Conservation (phyloP, 2,888 invertebrate species). For the Rhabditophanes sp. region DNA sequence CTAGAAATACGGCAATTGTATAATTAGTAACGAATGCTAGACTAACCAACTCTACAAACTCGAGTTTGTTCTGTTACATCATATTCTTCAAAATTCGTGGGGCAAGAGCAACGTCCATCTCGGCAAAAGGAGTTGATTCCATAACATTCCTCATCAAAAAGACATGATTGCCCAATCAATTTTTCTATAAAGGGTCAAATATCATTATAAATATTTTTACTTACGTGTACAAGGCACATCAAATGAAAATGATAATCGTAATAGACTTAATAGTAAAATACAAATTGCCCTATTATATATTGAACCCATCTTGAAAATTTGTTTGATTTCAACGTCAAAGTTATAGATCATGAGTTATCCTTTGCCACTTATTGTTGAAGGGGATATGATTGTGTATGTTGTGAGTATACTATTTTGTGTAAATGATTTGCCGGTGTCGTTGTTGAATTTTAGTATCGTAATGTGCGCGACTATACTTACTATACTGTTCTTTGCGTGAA, state of each 20-base stretch:
- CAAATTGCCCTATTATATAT: too few species aligned
- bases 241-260: constrained; percentile 12
- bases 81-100: constrained; percentile 41
- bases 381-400: too few species aligned
- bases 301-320: too few species aligned
- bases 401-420: too few species aligned
- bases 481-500: too few species aligned
- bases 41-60: constrained; percentile 38
- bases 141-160: constrained; percentile 43
- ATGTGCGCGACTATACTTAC: too few species aligned
- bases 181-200: constrained; percentile 26
- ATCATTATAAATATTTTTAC: constrained; percentile 7
- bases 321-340: too few species aligned
- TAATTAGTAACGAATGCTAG: neutral
- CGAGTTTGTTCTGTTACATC: constrained; percentile 32
- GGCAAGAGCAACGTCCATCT: constrained; percentile 38
- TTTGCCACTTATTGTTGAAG: too few species aligned
- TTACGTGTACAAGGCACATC: constrained; percentile 42
- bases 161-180: constrained; percentile 35
- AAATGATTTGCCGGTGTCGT: too few species aligned
- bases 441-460: too few species aligned
- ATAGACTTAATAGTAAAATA: constrained; percentile 9
- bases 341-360: too few species aligned
- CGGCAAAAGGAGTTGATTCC: constrained; percentile 42
- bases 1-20: constrained; percentile 15